Evolutionary conservation across 2,888 invertebrate species (phyloP), one percentile per base, ranked within the genome.

Genomic region (Cantharis rufa): DNA sequence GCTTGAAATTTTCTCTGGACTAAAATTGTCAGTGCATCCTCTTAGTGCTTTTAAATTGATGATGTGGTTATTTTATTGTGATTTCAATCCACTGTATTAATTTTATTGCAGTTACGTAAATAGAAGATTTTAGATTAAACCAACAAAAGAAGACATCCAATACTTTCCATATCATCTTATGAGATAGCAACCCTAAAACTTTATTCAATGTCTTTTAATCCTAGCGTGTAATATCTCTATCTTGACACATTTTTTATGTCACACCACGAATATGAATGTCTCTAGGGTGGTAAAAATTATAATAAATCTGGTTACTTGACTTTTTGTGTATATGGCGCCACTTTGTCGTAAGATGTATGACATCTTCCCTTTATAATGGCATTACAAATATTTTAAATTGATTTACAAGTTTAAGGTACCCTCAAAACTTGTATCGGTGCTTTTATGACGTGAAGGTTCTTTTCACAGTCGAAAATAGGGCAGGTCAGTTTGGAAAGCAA

Each of bases 401-500:
- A 77, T 77, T 77, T 77, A 77, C 77, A 71, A 24, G 71, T 74
- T 74, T 18, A 71, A 71, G 74, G 62, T 21, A 71, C 71, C 71
- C 61, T 70, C 72, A 21, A 63, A 61, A 27, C 18, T 69, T 18
- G 16, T 15, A 72, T 21, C 72, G 69, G 72, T 62, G 21, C 72
- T 71, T 76, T 74, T 71, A 74, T 77, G 77, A 77, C 74, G 64
- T 48, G n/a, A 74, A 71, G 74, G 75, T 78, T 27, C 68, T 74
- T 71, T 78, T 74, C 75, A 70, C 48, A 63, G 72, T 63, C 70
- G 71, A 71, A 74, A 68, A 75, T 78, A 24, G 71, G 68, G 16
- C 74, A 75, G 77, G 77, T 78, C 74, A 78, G 77, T 78, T 68
- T 71, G 63, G 74, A 68, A 66, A 75, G 64, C 62, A 66, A 77